phyloP scores from a whole-genome alignment of 2,888 invertebrate genomes.

The Drosophila maculinotata region DNA sequence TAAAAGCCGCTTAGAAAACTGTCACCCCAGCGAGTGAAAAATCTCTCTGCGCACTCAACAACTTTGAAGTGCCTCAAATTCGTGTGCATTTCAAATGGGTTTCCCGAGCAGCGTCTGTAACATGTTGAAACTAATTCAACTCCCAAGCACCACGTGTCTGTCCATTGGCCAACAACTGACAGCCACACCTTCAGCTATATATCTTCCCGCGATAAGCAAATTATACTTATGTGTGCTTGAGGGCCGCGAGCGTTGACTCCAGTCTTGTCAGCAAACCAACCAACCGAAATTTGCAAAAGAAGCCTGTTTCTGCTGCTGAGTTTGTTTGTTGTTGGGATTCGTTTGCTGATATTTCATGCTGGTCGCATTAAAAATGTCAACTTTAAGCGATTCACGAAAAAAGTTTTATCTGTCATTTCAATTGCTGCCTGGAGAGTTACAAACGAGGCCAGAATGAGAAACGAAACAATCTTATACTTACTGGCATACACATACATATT shows the following conservation, averaged over 20 bases:
- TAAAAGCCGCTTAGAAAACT: slow-evolving; percentile 76
- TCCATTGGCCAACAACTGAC: neutral
- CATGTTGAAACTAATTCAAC: slow-evolving; percentile 45
- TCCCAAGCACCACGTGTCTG: neutral
- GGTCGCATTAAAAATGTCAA: slow-evolving; percentile 37
- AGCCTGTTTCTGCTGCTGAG: neutral
- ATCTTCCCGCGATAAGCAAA: slow-evolving; percentile 15
- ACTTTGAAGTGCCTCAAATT: slow-evolving; percentile 65
- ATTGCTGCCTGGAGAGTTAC: slow-evolving; percentile 49
- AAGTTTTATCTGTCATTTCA: slow-evolving; percentile 54
- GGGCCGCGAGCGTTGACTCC: slow-evolving; percentile 37
- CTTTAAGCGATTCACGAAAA: slow-evolving; percentile 21
- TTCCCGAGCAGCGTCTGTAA: slow-evolving; percentile 15
- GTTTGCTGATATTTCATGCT: slow-evolving; percentile 11
- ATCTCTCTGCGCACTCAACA: slow-evolving; percentile 44
- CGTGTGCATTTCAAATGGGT: slow-evolving; percentile 48
- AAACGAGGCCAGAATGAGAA: neutral
- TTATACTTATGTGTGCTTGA: slow-evolving; percentile 23
- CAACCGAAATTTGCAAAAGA: slow-evolving; percentile 8
- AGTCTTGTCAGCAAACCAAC: slow-evolving; percentile 8
- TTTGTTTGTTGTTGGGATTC: neutral
- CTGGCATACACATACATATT: neutral
- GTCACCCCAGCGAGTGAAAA: slow-evolving; percentile 37
- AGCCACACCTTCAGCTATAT: neutral
- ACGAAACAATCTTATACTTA: neutral